Evolutionary conservation across 2,888 invertebrate genomes (phyloP), one percentile per base, ranked within the genome.

Genomic region (Scaeva pyrastri): DNA sequence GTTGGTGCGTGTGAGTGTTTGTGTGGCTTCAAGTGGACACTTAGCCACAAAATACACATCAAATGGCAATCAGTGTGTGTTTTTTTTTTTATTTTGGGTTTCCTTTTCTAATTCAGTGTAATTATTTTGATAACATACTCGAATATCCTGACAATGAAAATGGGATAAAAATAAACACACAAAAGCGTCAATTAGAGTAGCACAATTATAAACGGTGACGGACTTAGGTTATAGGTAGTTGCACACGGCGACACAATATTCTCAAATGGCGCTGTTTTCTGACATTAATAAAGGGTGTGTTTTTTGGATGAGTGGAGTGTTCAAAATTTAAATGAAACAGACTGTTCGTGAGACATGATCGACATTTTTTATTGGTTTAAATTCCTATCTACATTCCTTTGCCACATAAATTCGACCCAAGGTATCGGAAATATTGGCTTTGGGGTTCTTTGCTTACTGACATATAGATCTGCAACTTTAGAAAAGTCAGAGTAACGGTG

Each of bases 71-170:
- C 85, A 80, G 39, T 55, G 75, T 60, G 52, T 68, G 41, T 60
- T 14, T 10, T 7, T 43, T 77, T 82, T 60, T 60, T 14, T 10
- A 10, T 43, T 77, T 82, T 60, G 52, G 55, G 70, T 26, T 64
- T 77, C n/a, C 26, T 31, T n/a, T 82, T 74, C 73, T 76, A 81
- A 82, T 86, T 82, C 41, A 74, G 74, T 48, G 56, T 82, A 82
- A 77, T 82, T 81, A 86, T 50, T 39, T 60, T 52, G 71, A 82
- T 82, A 82, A 82, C 71, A 86, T 81, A 70, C n/a, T n/a, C 3
- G 26, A 4, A 31, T 31, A 31, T 82, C 82, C 77, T 81, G 71
- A 23, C 56, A 82, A 77, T 7, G 5, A 31, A 31, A 31, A n/a
- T 73, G 43, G 70, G 77, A 82, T 86, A 81, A 70, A 50, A 68